phyloP scores from a whole-genome alignment of 1,140 invertebrate genomes.

The Polypedilum pembai region DNA sequence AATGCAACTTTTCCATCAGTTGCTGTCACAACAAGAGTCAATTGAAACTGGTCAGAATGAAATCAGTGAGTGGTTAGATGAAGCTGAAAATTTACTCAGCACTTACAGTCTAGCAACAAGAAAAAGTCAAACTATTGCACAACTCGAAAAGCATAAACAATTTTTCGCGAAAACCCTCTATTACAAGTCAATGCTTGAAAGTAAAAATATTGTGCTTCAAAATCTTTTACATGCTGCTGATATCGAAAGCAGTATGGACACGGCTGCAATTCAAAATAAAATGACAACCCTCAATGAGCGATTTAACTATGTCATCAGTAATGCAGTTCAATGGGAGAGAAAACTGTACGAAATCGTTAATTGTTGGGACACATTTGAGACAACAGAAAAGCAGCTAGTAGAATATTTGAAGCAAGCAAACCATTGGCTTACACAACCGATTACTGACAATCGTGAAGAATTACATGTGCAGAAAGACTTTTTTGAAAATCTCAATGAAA shows the following conservation, averaged over 20 bases:
- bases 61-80: conserved; percentile 75
- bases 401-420: conserved; percentile 83
- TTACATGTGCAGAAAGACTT: conserved; percentile 75
- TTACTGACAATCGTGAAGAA: conserved; percentile 69
- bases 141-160: conserved; percentile 73
- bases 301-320: conserved; percentile 64
- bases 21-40: conserved; percentile 83
- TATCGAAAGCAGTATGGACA: conserved; percentile 62
- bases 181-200: conserved; percentile 88
- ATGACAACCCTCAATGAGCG: conserved; percentile 75
- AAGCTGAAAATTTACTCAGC: conserved; percentile 65
- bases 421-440: conserved; percentile 68
- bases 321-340: conserved; percentile 69
- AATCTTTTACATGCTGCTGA: conserved; percentile 75
- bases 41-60: conserved; percentile 79
- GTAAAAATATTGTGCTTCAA: conserved; percentile 88
- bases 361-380: conserved; percentile 78
- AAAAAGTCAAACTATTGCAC: conserved; percentile 63
- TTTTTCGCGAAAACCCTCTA: conserved; percentile 83
- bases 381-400: conserved; percentile 66
- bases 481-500: conserved; percentile 76
- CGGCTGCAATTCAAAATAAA: conserved; percentile 57
- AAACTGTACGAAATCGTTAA: conserved; percentile 67
- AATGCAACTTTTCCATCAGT: conserved; percentile 70
- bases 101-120: conserved; percentile 54